phyloP scores from a whole-genome alignment of 2,113 vertebrate species.

The Epinephelus moara region DNA sequence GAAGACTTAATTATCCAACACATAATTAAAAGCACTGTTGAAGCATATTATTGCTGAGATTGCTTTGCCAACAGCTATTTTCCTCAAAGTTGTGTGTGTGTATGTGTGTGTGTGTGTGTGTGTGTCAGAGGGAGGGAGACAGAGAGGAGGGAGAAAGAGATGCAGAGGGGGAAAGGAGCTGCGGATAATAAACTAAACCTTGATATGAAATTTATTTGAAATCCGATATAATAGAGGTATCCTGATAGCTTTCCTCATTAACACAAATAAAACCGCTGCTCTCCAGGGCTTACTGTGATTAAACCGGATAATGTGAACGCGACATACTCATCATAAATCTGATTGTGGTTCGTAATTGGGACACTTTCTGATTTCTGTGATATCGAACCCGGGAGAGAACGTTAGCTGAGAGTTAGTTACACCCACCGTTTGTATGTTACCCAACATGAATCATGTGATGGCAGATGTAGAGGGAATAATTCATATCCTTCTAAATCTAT shows the following conservation, averaged over 20 bases:
- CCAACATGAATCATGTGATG: background rate
- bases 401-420: background rate
- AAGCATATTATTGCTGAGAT: slow-evolving; percentile 53
- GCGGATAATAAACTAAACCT: slow-evolving; percentile 7
- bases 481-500: slow-evolving; percentile 7
- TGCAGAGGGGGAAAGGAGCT: background rate
- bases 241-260: slow-evolving; percentile 26
- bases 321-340: background rate
- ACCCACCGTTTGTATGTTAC: background rate
- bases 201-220: slow-evolving; percentile 32
- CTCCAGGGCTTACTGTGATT: slow-evolving; percentile 11
- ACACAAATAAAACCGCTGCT: background rate
- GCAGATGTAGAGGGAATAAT: slow-evolving; percentile 27
- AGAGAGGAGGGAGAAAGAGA: background rate
- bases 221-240: slow-evolving; percentile 12
- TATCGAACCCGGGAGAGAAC: background rate
- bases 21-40: slow-evolving; percentile 57
- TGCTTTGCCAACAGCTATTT: slow-evolving; percentile 54
- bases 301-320: slow-evolving; percentile 18
- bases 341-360: slow-evolving; percentile 25
- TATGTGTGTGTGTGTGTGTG: background rate
- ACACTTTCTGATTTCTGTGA: background rate
- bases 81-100: slow-evolving; percentile 5
- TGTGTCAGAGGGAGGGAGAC: background rate
- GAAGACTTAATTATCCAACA: slow-evolving; percentile 58